Evolutionary conservation across 2,113 vertebrate species (phyloP).

Genomic region (Brachionichthys hirsutus): DNA sequence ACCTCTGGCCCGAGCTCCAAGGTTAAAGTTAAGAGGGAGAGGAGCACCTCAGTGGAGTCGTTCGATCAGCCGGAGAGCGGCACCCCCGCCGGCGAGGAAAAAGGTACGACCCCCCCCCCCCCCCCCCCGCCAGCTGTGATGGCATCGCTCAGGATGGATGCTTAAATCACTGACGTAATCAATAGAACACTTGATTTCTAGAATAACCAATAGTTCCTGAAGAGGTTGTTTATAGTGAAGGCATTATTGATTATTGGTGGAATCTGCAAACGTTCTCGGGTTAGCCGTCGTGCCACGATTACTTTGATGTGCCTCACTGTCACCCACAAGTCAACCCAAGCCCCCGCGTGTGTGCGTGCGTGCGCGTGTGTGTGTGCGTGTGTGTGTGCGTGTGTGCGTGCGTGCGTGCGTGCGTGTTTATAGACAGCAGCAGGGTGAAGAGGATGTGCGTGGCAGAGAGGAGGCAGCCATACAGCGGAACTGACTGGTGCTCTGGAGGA

Average conservation of each 20-base stretch:
- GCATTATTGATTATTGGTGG: too few relatives aligned
- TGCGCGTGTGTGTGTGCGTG: slow-evolving; percentile 22
- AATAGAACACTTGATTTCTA: too few relatives aligned
- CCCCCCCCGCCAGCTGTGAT: too few relatives aligned
- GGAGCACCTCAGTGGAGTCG: slow-evolving; percentile 95
- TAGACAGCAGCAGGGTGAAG: slow-evolving; percentile 79
- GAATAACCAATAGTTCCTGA: too few relatives aligned
- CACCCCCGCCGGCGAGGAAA: slow-evolving; percentile 90
- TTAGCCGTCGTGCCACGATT: neutral
- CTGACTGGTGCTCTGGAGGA: slow-evolving; percentile 83
- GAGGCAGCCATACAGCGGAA: slow-evolving; percentile 81
- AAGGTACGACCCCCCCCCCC: slow-evolving; percentile 86
- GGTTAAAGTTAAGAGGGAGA: slow-evolving; percentile 96
- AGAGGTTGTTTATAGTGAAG: too few relatives aligned
- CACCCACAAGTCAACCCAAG: neutral
- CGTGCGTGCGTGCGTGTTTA: slow-evolving; percentile 23
- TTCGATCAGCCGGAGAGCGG: slow-evolving; percentile 94
- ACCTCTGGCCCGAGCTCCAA: slow-evolving; percentile 93
- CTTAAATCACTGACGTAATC: too few relatives aligned
- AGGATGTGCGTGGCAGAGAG: slow-evolving; percentile 82
- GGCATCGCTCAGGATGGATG: too few relatives aligned
- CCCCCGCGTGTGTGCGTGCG: slow-evolving; percentile 6
- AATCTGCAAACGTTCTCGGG: too few relatives aligned
- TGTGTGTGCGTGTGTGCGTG: slow-evolving; percentile 24
- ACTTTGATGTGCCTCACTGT: slow-evolving; percentile 9